These are phyloP conservation scores for Hypselothyrea guttata DNA, from an alignment of 2,888 invertebrate species.

Conservation along the genomic window DNA sequence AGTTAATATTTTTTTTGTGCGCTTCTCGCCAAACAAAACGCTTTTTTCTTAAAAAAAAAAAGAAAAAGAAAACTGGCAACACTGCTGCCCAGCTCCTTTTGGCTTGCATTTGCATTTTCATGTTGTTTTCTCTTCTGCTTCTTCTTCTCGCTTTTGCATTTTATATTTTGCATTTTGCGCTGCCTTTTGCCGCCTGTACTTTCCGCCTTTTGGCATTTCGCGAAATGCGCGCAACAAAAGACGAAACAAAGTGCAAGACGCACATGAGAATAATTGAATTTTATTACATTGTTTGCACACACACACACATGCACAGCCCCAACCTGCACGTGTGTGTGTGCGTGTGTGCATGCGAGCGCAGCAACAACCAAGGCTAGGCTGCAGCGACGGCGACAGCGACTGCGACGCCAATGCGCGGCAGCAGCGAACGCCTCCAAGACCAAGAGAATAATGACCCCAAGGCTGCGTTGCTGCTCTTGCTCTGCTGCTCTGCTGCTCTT, in stretches of 20 bases:
- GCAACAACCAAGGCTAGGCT: constrained; percentile 76
- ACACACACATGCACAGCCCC: constrained; percentile 50
- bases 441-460: constrained; percentile 82
- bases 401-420: constrained; percentile 60
- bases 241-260: constrained; percentile 80
- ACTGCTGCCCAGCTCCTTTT: constrained; percentile 11
- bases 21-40: too few species aligned
- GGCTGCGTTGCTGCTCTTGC: constrained; percentile 76
- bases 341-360: constrained; percentile 53
- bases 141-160: constrained; percentile 20
- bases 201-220: constrained; percentile 71
- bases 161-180: constrained; percentile 37
- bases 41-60: too few species aligned
- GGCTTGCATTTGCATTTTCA: constrained; percentile 28
- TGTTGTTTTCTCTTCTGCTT: constrained; percentile 15
- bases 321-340: constrained; percentile 30
- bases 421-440: constrained; percentile 66
- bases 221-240: constrained; percentile 78
- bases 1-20: too few species aligned
- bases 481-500: constrained; percentile 25
- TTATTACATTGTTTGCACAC: constrained; percentile 82
- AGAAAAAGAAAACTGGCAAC: too few species aligned
- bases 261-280: constrained; percentile 82
- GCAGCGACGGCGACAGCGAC: constrained; percentile 39
- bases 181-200: constrained; percentile 64